A percentile compares a stretch with the other conserved stretches of the same genome.
phyloP scores from a whole-genome alignment of 2,888 invertebrate species.

The Drosophila ezoana region DNA sequence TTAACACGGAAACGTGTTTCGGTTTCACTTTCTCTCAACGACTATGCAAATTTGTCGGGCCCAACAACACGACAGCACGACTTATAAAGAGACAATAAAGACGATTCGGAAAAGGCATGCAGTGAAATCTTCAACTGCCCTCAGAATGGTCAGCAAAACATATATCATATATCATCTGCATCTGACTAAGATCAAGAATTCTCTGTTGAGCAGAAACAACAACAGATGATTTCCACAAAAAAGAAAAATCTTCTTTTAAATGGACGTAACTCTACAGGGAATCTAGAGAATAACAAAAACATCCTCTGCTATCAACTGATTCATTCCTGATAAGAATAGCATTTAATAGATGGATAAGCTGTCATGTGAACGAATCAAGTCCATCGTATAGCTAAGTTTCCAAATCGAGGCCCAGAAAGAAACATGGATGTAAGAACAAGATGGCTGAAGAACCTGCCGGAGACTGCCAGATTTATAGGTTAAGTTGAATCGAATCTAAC shows the following conservation, averaged over 20 bases:
- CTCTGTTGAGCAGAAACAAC: slow-evolving; percentile 1
- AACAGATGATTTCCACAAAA: slow-evolving; percentile 2
- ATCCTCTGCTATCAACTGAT: neutral
- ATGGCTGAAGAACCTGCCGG: too few relatives aligned
- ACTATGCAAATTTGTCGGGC: slow-evolving; percentile 50
- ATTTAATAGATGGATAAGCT: neutral
- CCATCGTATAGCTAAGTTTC: neutral
- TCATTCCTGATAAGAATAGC: neutral
- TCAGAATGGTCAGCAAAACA: neutral
- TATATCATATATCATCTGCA: neutral
- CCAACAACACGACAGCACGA: slow-evolving; percentile 27
- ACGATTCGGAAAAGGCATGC: slow-evolving; percentile 40
- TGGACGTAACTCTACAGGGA: too few relatives aligned
- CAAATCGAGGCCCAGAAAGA: too few relatives aligned
- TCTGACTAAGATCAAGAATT: slow-evolving; percentile 3
- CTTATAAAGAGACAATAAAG: slow-evolving; percentile 33
- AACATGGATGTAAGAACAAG: too few relatives aligned
- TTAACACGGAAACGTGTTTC: slow-evolving; percentile 49
- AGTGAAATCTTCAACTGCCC: slow-evolving; percentile 44
- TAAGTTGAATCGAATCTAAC: too few relatives aligned
- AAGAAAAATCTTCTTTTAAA: too few relatives aligned
- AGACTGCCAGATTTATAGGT: too few relatives aligned
- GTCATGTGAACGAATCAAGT: neutral
- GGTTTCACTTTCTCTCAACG: slow-evolving; percentile 47
- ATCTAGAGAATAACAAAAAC: neutral